Evolutionary conservation across 2,113 vertebrate species (phyloP).

Genomic region (Haplochromis burtoni): DNA sequence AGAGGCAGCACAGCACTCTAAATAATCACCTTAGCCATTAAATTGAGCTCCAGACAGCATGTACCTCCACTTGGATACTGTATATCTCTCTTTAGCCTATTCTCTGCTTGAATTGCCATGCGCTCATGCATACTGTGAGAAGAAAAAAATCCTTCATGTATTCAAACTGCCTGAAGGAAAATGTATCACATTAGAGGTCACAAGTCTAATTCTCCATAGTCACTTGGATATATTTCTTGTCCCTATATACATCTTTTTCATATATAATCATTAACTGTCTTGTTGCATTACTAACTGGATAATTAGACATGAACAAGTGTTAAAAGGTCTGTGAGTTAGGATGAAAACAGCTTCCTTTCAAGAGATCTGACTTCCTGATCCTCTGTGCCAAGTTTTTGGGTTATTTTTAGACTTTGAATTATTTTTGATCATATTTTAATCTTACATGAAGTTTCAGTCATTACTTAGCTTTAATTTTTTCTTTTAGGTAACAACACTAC

Average conservation of each 20-base stretch:
- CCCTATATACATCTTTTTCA: neutral
- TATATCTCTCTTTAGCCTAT: neutral
- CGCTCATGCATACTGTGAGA: neutral
- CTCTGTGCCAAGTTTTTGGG: neutral
- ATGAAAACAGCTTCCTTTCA: neutral
- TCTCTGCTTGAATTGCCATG: neutral
- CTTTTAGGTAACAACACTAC: neutral
- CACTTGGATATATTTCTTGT: neutral
- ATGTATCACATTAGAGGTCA: neutral
- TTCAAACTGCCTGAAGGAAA: neutral
- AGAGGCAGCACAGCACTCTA: constrained; percentile 7
- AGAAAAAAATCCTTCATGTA: neutral
- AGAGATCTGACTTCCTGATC: neutral
- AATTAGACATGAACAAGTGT: neutral
- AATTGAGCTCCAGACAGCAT: neutral
- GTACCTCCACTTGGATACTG: neutral
- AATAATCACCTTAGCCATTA: constrained; percentile 15
- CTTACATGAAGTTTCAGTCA: neutral
- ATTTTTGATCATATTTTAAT: neutral
- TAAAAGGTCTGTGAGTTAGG: neutral
- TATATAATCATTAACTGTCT: neutral
- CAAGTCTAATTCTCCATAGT: neutral
- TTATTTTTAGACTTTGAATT: neutral
- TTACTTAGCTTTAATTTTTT: neutral
- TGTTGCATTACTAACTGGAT: neutral